Evolutionary conservation across 2,888 invertebrate species (phyloP).

Genomic region (Hecatera dysodea): DNA sequence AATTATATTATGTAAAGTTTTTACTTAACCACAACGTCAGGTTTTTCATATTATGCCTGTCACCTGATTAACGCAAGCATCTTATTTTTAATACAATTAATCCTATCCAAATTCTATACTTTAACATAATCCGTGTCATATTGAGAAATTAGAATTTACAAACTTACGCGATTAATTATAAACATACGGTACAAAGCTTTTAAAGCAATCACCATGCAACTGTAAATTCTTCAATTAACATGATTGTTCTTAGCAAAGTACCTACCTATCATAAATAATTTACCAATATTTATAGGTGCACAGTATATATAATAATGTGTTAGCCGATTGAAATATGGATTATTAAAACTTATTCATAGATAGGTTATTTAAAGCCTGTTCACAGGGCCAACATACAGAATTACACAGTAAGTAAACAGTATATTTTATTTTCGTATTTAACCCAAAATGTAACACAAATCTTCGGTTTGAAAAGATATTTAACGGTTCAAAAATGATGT

Average conservation of each 20-base stretch:
- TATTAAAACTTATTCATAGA: not conserved
- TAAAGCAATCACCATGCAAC: not conserved
- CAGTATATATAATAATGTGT: not conserved
- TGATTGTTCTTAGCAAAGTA: not conserved
- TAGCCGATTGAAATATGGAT: not conserved
- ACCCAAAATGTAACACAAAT: constrained; percentile 21
- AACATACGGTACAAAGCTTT: not conserved
- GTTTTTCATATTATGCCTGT: not conserved
- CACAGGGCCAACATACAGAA: not conserved
- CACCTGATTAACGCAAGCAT: not conserved
- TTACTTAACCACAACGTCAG: not conserved
- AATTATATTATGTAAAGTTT: not conserved
- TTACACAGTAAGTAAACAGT: not conserved
- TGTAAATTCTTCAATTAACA: not conserved
- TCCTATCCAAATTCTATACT: not conserved
- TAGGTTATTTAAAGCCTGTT: not conserved
- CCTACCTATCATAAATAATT: not conserved
- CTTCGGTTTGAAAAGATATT: constrained; percentile 14
- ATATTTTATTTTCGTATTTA: constrained; percentile 2
- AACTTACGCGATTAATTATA: not conserved
- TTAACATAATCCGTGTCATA: not conserved
- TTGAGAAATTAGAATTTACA: not conserved
- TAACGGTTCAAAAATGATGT: constrained; percentile 40
- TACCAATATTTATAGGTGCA: not conserved
- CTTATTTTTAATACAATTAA: not conserved